phyloP scores from a whole-genome alignment of 2,888 invertebrate genomes.

The Acronicta leporina region DNA sequence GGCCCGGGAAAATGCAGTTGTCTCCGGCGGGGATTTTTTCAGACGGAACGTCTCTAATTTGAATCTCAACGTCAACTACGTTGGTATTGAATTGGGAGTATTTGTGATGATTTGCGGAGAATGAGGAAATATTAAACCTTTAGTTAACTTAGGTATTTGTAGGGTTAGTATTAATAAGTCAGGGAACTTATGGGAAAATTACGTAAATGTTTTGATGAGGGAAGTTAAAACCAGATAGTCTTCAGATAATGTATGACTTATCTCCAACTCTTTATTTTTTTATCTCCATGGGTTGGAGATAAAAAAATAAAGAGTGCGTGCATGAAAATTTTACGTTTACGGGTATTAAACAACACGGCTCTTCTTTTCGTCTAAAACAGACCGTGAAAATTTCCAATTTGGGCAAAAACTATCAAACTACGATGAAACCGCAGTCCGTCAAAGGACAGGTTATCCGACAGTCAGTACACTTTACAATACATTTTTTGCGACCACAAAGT shows the following conservation, averaged over 20 bases:
- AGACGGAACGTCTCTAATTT: constrained; percentile 49
- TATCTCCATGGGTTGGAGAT: too few relatives aligned
- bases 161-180: too few relatives aligned
- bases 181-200: too few relatives aligned
- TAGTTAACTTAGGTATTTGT: neutral
- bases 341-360: constrained; percentile 9
- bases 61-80: constrained; percentile 56
- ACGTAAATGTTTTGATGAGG: neutral
- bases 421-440: constrained; percentile 57
- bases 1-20: constrained; percentile 67
- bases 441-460: constrained; percentile 57
- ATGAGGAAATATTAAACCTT: neutral
- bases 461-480: constrained; percentile 56
- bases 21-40: constrained; percentile 55
- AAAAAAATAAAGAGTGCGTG: too few relatives aligned
- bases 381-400: constrained; percentile 44
- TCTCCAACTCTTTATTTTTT: too few relatives aligned
- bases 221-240: too few relatives aligned
- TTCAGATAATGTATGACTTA: too few relatives aligned
- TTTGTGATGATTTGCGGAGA: constrained; percentile 9
- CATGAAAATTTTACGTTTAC: neutral
- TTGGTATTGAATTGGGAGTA: constrained; percentile 35
- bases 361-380: constrained; percentile 57
- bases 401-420: constrained; percentile 54
- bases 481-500: constrained; percentile 65